phyloP scores from a whole-genome alignment of 2,888 invertebrate genomes.

The Lithosia quadra region DNA sequence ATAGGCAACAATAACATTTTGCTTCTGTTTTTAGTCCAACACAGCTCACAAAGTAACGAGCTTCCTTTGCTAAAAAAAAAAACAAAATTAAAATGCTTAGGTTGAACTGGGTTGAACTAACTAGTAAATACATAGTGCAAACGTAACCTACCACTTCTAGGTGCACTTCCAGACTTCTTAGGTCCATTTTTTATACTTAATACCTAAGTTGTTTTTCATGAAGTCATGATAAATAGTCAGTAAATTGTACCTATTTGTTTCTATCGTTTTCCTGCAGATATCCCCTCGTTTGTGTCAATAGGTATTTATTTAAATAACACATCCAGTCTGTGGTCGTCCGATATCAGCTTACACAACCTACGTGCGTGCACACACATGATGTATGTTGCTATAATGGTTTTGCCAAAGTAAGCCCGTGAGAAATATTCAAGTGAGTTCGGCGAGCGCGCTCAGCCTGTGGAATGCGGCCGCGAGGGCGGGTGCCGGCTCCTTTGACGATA shows the following conservation, averaged over 20 bases:
- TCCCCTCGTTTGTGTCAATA: slow-evolving; percentile 21
- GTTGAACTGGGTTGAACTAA: too few species aligned
- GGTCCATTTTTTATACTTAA: background rate
- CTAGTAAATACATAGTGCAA: too few species aligned
- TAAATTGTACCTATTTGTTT: slow-evolving; percentile 44
- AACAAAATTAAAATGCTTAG: background rate
- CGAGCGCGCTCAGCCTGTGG: slow-evolving; percentile 71
- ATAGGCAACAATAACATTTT: too few species aligned
- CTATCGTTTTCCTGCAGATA: slow-evolving; percentile 30
- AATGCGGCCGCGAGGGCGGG: slow-evolving; percentile 83
- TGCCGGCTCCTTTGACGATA: slow-evolving; percentile 85
- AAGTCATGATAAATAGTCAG: slow-evolving; percentile 20
- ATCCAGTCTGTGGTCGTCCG: slow-evolving; percentile 15
- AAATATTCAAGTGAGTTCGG: slow-evolving; percentile 83
- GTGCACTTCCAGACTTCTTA: background rate
- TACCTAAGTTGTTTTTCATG: slow-evolving; percentile 9
- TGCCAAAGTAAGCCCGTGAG: slow-evolving; percentile 86
- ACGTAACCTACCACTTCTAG: background rate
- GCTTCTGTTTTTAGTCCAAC: too few species aligned
- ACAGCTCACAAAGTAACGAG: too few species aligned
- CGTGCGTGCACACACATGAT: slow-evolving; percentile 53
- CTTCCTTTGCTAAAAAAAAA: background rate
- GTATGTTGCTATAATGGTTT: slow-evolving; percentile 70
- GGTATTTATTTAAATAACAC: slow-evolving; percentile 19
- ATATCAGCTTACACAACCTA: slow-evolving; percentile 42